Base-by-base conservation (phyloP, 2,888 invertebrate species). In the Ophion costatus region DNA sequence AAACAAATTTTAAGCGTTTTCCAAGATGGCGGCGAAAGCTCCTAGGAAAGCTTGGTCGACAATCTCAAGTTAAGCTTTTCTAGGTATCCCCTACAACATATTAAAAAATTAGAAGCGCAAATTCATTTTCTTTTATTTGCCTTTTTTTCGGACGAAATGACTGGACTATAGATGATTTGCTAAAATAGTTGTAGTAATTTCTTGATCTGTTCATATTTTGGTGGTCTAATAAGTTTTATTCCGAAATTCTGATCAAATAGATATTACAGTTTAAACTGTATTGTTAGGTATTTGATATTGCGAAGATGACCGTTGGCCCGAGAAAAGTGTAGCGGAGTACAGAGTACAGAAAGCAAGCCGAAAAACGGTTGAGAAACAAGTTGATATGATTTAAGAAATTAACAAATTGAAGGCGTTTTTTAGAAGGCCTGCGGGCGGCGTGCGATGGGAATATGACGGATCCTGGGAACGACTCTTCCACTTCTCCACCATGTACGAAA, bases 201-300 rank as follows among this genome's bases (percentile, higher is more conserved):
- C 57, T 57, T 57, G 57, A 57, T 57, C 57, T 57, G n/a, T n/a
- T 57, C 57, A 57, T 57, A 57, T 59, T n/a, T 59, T 59, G 20
- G 20, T 59, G 59, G 59, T 59, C 59, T 20, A 59, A 22, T 24
- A 24, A 59, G 59, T 22, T 22, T 59, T 42, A 42, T 42, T 42
- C 5, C 42, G 42, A 42, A 10, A 59, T 59, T 59, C 59, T 22
- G 22, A 59, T 59, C 59, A 59, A 59, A 59, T 59, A 2, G n/a
- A 59, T 59, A 59, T 59, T 59, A 59, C 22, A 20, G 24, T 59
- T 59, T 20, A 59, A 59, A 59, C 9, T 20, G 59, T 59, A 22
- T 59, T 59, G n/a, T 59, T 59, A 59, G 0, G 59, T 59, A 24
- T 9, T 59, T 59, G 42, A 42, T 42, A 4, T 42, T 42, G 42